A percentile compares a stretch with the other conserved stretches of the same genome.
Conservation (phyloP, 2,888 invertebrate genomes). For the Cantharis flavilabris region DNA sequence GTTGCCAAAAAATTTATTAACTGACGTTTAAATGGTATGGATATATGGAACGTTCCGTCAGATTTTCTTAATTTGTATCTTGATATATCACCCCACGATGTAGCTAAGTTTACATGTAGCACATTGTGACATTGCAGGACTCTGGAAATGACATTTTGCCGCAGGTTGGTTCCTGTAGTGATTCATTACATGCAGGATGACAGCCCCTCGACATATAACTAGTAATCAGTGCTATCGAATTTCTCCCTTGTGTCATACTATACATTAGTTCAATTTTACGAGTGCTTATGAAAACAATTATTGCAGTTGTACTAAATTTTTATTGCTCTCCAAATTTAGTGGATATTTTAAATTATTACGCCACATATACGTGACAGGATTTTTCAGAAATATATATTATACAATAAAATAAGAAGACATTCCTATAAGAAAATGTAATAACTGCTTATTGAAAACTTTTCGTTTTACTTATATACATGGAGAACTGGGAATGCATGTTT, state of each 20-base stretch:
- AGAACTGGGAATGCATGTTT: constrained; percentile 40
- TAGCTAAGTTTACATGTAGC: constrained; percentile 29
- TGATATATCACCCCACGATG: not conserved
- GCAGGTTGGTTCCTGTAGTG: constrained; percentile 41
- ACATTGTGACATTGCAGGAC: constrained; percentile 35
- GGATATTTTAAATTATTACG: not conserved
- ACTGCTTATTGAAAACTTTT: constrained; percentile 33
- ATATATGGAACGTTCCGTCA: not conserved
- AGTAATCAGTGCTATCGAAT: constrained; percentile 45
- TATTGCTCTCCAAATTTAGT: constrained; percentile 10
- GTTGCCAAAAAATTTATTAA: not conserved
- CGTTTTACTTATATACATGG: constrained; percentile 26
- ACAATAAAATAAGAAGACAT: constrained; percentile 2
- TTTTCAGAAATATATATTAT: not conserved
- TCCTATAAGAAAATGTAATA: not conserved
- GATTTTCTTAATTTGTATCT: not conserved
- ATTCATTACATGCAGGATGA: constrained; percentile 39
- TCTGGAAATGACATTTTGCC: constrained; percentile 44
- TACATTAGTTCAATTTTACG: constrained; percentile 33
- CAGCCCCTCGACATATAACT: constrained; percentile 42
- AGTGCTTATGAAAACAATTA: constrained; percentile 18
- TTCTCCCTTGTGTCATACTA: constrained; percentile 41
- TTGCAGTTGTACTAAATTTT: constrained; percentile 9
- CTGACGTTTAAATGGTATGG: not conserved
- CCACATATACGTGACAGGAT: not conserved